Base-by-base conservation (phyloP, 2,888 invertebrate genomes). In the Drymonia ruficornis region DNA sequence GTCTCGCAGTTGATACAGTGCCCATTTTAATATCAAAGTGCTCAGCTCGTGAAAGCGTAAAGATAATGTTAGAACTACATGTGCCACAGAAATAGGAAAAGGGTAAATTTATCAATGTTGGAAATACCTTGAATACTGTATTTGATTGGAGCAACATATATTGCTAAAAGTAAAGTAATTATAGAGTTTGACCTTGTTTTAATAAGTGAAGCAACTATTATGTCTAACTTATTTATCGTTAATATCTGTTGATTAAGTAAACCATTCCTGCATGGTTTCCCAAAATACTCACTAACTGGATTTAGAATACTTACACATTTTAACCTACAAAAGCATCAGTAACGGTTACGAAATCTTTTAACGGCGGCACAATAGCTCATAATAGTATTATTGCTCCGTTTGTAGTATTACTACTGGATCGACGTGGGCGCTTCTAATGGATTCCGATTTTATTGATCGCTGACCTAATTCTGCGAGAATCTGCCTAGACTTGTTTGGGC, bases 361-460 rank as follows among this genome's bases (percentile, higher is more conserved):
- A 5, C 44, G 12, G 23, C 40, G 40, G 38, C 38, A 44, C 19
- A 19, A 23, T 13, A 23, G 44, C 23, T 18, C 18, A 16, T 19
- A 44, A 44, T 44, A 23, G 42, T 16, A 44, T 44, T 44, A 44
- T 40, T 40, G 40, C 16, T n/a, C 38, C 16, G 16, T 5, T 16
- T 19, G 44, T 44, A 44, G 44, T 44, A 18, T 13, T 44, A 44
- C 8, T 23, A 44, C 13, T 5, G 6, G 23, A n/a, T 19, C 3
- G 44, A 19, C 16, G 44, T 44, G 44, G 19, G 44, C n/a, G 36
- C n/a, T 23, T 50, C 19, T 56, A 55, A 57, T 55, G 34, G 47
- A 53, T 52, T 63, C 58, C 53, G 56, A 53, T 63, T 49, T 52
- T 78, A 84, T 84, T 74, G 83, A 83, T 83, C 81, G 70, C 61